A percentile compares a stretch with the other conserved stretches of the same genome.
phyloP scores from a whole-genome alignment of 2,113 vertebrate species.

The Gallinago jamesoni region DNA sequence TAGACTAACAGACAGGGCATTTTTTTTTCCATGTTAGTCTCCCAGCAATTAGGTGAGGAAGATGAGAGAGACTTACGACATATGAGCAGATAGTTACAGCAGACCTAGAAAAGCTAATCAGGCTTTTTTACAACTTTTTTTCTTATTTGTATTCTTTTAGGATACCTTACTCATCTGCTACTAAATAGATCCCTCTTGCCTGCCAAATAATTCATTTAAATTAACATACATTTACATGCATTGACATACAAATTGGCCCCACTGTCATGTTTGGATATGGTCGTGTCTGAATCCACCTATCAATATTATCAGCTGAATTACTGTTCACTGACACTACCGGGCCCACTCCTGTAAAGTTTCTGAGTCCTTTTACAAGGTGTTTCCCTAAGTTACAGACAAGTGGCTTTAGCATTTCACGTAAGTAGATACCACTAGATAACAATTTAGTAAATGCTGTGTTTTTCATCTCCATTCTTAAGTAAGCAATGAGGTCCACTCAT shows the following conservation, averaged over 20 bases:
- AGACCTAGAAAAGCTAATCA: conserved; percentile 10
- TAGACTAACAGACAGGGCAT: neutral
- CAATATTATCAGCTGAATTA: neutral
- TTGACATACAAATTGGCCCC: neutral
- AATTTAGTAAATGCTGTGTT: neutral
- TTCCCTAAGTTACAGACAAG: neutral
- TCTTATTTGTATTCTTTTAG: conserved; percentile 48
- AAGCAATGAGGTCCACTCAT: neutral
- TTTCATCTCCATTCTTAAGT: neutral
- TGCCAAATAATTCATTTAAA: conserved; percentile 57
- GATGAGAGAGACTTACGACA: neutral
- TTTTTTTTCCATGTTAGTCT: neutral
- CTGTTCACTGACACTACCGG: neutral
- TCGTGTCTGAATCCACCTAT: neutral
- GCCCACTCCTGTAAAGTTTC: neutral
- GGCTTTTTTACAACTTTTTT: conserved; percentile 14
- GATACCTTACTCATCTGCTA: conserved; percentile 27
- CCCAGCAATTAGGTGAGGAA: neutral
- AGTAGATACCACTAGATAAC: neutral
- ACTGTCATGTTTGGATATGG: neutral
- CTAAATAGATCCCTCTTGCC: conserved; percentile 46
- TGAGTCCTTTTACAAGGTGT: neutral
- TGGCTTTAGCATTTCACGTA: neutral
- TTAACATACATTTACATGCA: conserved; percentile 51
- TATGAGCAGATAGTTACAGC: neutral